Percentiles rank a stretch among this genome's conserved stretches.
These are phyloP conservation scores for Bothrops jararaca DNA, from an alignment of 2,113 vertebrate species.

Conservation along the genomic window DNA sequence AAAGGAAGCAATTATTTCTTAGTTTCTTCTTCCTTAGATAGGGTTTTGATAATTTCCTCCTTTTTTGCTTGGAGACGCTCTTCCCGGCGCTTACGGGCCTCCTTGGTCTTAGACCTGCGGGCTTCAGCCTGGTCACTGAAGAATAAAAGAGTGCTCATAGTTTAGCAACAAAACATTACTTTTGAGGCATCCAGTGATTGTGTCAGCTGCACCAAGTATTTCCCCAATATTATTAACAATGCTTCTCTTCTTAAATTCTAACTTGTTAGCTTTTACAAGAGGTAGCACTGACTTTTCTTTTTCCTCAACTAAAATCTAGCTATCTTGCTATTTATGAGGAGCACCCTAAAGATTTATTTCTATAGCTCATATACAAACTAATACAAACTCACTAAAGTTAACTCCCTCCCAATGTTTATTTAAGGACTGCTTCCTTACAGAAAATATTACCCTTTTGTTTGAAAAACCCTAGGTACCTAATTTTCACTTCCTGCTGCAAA, in stretches of 20 bases:
- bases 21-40: conserved; percentile 94
- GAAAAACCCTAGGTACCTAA: not conserved
- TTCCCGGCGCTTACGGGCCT: conserved; percentile 93
- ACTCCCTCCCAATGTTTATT: not conserved
- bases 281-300: not conserved
- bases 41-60: conserved; percentile 94
- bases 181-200: not conserved
- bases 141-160: not conserved
- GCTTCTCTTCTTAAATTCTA: not conserved
- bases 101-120: conserved; percentile 94
- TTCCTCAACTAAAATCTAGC: not conserved
- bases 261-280: not conserved
- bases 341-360: not conserved
- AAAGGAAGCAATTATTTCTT: conserved; percentile 76
- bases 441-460: not conserved
- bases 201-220: not conserved
- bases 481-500: not conserved
- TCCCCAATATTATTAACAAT: not conserved
- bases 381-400: not conserved
- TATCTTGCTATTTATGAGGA: not conserved
- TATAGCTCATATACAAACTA: not conserved
- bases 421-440: too few species aligned
- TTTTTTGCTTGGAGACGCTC: conserved; percentile 96
- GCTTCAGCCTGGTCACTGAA: conserved; percentile 94
- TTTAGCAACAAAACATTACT: not conserved